Evolutionary conservation across 2,113 vertebrate species (phyloP), one percentile per base, ranked within the genome.

Genomic region (Gallinago paraguaiae): DNA sequence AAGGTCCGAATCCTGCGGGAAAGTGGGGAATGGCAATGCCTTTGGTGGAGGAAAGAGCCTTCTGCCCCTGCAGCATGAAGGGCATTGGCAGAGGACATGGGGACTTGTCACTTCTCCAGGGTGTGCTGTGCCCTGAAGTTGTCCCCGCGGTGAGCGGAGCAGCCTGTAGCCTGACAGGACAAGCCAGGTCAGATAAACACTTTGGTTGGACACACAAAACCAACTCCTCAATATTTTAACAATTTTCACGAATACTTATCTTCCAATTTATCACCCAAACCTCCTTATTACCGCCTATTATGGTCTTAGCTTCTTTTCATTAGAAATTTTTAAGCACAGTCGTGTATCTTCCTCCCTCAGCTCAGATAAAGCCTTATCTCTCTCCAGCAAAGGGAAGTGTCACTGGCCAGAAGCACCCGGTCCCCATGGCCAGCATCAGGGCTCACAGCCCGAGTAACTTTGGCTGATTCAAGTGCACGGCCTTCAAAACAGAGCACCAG

Each of bases 71-170:
- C 45, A 60, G 60, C 31, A 3, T 0, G 16, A 10, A 39, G 48
- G 37, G 11, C 37, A 16, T 4, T 30, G 24, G 43, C 43, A 27
- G 24, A 72, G 70, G 43, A 28, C 18, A 1, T 0, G 13, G 50
- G 67, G 28, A 50, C 5, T 3, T 1, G 20, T 3, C 82, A 2
- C 57, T 4, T 27, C 27, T 51, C 13, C 27, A 4, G 7, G 56
- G 20, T 30, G 6, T 0, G 4, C 8, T 9, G 0, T 10, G 14
- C 50, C 35, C 61, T 9, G 35, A 6, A 7, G 43, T 0, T 7
- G 17, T 18, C 15, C 46, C 80, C 4, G 9, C 10, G 4, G 50
- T 1, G 7, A 19, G 46, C 28, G 0, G 33, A 46, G 65, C 39
- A 60, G 59, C 57, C 30, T 8, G 41, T 1, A 7, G 46, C 53